Base-by-base conservation (phyloP, 1,140 invertebrate genomes). In the Holcopasites calliopsidis region DNA sequence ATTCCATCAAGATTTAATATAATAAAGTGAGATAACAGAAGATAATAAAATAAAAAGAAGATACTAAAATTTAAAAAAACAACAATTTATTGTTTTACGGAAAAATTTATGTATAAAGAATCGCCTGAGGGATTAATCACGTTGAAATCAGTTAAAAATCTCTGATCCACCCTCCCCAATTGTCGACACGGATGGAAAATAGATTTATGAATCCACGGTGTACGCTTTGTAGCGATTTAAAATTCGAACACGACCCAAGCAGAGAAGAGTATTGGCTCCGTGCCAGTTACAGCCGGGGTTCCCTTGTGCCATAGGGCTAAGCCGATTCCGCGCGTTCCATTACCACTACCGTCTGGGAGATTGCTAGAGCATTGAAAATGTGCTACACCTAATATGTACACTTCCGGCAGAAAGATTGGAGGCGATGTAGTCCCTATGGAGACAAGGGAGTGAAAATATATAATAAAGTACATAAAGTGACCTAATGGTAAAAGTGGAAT, bases 191-290 rank as follows among this genome's bases (percentile, higher is more conserved):
- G 31, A 7, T 21, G 7, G 4, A 16, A 21, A 35, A 21, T 58
- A 16, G 13, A 77, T 75, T 75, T 49, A 65, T 26, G 58, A 57
- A 57, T 42, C 58, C 3, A 18, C 40, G 10, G 33, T 5, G 33
- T 31, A 18, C 42, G 47, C 33, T 55, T 28, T 13, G 16, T 47
- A 35, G 18, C 55, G 55, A 42, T 60, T 44, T 77, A 33, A 65
- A 65, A 16, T 61, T 77, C 40, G 38, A 65, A 57, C 55, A 35
- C 21, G 61, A 40, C 38, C 47, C 31, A 65, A 49, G 7, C 11
- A 23, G n/a, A 33, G 40, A 47, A 23, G 42, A 31, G 49, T 42
- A 57, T 65, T 76, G 76, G 76, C 58, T 21, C 0, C 31, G 28
- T 26, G 75, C 71, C 72, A 77, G 47, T 49, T 42, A n/a, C 3